Evolutionary conservation across 1,140 invertebrate genomes (phyloP).

Genomic region (Radopholus similis): DNA sequence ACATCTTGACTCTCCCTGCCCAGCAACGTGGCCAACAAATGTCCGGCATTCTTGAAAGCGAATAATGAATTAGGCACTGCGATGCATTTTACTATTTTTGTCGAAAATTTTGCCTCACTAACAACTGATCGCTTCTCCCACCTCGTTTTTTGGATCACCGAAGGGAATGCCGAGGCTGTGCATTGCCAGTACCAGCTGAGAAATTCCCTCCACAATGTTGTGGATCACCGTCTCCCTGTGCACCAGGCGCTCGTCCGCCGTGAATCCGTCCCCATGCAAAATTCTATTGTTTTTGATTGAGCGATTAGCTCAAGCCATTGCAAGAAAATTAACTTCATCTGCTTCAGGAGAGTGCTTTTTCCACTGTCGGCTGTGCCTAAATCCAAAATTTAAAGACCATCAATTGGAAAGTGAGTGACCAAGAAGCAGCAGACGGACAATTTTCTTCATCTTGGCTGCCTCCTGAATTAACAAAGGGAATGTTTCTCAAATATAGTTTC

Average conservation of each 20-base stretch:
- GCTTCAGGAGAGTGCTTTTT: conserved; percentile 39
- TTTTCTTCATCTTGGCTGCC: too few relatives aligned
- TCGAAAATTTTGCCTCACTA: neutral
- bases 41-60: too few relatives aligned
- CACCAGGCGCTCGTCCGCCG: conserved; percentile 82
- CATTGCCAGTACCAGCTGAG: conserved; percentile 28
- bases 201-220: conserved; percentile 67
- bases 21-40: too few relatives aligned
- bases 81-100: too few relatives aligned
- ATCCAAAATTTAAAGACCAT: too few relatives aligned
- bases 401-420: too few relatives aligned
- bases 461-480: too few relatives aligned
- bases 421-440: too few relatives aligned
- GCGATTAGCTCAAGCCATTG: too few relatives aligned
- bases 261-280: conserved; percentile 87
- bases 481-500: too few relatives aligned
- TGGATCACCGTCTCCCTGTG: conserved; percentile 85
- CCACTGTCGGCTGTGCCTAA: conserved; percentile 42
- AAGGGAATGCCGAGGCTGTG: neutral
- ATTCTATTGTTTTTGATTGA: conserved; percentile 64
- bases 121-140: neutral
- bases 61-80: too few relatives aligned
- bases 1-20: neutral
- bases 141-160: neutral
- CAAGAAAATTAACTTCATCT: conserved; percentile 29